Base-by-base conservation (phyloP, 2,888 invertebrate genomes). In the Pollenia labialis region DNA sequence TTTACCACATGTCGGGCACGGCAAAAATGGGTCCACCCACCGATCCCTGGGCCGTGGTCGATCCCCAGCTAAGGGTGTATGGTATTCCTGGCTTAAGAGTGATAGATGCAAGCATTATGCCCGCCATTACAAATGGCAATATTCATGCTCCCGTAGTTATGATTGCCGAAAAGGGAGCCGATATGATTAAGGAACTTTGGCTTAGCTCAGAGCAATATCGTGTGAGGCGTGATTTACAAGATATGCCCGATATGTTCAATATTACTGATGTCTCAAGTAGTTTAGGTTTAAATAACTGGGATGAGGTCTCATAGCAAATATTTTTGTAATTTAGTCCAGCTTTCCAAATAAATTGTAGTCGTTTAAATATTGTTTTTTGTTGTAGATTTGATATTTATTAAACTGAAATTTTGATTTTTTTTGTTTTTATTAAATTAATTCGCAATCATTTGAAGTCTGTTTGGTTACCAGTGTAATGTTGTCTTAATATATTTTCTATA, bases 81-180 rank as follows among this genome's bases (percentile, higher is more conserved):
- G 97, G 97, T 0, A 93, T 98, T 0, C 94, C 95, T 81, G 97
- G 97, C 0, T 93, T 98, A 40, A 94, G 98, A 72, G 97, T 98
- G 0, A 96, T 97, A 83, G 98, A 98, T 90, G 97, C 97, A 0
- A 97, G 97, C 87, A 96, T 98, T 87, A 98, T 98, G 97, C 98
- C 97, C 0, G 94, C 96, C 1, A 96, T 98, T 52, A 97, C 97
- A 0, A 97, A 96, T 91, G 98, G 97, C 0, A 97, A 98, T 90
- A 97, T 97, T 23, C 97, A 97, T 90, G 98, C 97, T 0, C 97
- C 97, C 0, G 96, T 96, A 0, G 96, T 97, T 46, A 98, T 97
- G 97, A 97, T 98, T 32, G 97, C 95, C 0, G 98, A 98, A 91
- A 97, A 97, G 91, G 97, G 96, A 0, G 95, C 97, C 1, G 97